Base-by-base conservation (phyloP, 2,797 vertebrate species). In the Argya squamiceps region DNA sequence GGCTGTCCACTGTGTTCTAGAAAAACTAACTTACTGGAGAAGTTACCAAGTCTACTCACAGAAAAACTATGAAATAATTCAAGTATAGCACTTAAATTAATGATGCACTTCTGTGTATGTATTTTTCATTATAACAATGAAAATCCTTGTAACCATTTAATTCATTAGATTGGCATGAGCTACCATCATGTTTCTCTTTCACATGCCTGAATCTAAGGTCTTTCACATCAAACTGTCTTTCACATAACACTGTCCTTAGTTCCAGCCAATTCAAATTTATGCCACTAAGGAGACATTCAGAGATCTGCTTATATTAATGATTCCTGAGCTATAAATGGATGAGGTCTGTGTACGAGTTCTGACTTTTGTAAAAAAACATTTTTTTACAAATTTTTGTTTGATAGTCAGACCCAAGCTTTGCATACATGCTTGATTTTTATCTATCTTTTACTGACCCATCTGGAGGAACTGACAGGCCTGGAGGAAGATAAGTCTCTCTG, bases 21-120 rank as follows among this genome's bases (percentile, higher is more conserved):
- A 89, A 96, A 96, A 91, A 93, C 83, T 91, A 96, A 96, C 87
- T 97, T 95, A 78, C 64, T 90, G 37, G 27, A 84, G 93, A 95
- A 95, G 88, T 83, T 96, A 92, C 80, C 73, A 88, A 90, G 83
- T 82, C 88, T 94, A 87, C 88, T 92, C 80, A 63, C 64, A 91
- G 50, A 15, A 80, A 96, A 94, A 91, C 68, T 88, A 68, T 80
- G 60, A 97, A 97, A 97, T 91, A 97, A 96, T 87, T 97, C 62
- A 93, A 88, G 32, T 84, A 86, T 82, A 94, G 79, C 24, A 58
- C 23, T 26, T 36, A 34, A 58, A 36, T 26, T 26, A 75, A 76
- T 47, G 27, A 30, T 93, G 39, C 19, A 27, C 9, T 59, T 23
- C 13, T 65, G 8, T 18, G 6, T 16, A 62, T 17, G 4, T 32